phyloP scores from a whole-genome alignment of 2,113 vertebrate species.

The Tragelaphus scriptus region DNA sequence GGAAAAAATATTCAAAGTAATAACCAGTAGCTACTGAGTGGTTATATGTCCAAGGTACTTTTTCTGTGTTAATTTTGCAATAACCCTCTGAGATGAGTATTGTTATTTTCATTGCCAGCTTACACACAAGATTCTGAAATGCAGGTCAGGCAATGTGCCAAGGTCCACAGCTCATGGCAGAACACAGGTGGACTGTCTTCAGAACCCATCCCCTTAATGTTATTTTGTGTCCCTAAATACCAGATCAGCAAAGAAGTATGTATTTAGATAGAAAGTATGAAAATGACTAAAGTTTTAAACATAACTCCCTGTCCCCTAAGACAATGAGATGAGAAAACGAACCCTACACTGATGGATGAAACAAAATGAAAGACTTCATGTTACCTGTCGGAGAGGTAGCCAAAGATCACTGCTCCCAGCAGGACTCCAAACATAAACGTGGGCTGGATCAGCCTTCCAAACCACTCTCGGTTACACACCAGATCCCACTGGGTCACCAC shows the following conservation, averaged over 20 bases:
- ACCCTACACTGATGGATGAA: not conserved
- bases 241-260: not conserved
- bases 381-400: conserved; percentile 94
- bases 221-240: not conserved
- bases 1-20: not conserved
- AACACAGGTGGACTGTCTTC: not conserved
- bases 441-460: conserved; percentile 91
- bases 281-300: not conserved
- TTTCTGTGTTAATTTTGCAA: not conserved
- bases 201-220: not conserved
- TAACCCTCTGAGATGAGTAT: not conserved
- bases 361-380: not conserved
- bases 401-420: conserved; percentile 90
- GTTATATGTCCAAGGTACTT: not conserved
- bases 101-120: not conserved
- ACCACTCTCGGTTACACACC: conserved; percentile 92
- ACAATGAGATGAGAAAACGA: not conserved
- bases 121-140: not conserved
- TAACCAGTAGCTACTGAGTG: not conserved
- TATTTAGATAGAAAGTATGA: not conserved
- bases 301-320: not conserved
- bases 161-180: not conserved
- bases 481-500: conserved; percentile 92
- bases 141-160: not conserved
- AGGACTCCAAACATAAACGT: conserved; percentile 94